A percentile compares a stretch with the other conserved stretches of the same genome.
Evolutionary conservation across 2,888 invertebrate genomes (phyloP).

Genomic region (Anodontia alba): DNA sequence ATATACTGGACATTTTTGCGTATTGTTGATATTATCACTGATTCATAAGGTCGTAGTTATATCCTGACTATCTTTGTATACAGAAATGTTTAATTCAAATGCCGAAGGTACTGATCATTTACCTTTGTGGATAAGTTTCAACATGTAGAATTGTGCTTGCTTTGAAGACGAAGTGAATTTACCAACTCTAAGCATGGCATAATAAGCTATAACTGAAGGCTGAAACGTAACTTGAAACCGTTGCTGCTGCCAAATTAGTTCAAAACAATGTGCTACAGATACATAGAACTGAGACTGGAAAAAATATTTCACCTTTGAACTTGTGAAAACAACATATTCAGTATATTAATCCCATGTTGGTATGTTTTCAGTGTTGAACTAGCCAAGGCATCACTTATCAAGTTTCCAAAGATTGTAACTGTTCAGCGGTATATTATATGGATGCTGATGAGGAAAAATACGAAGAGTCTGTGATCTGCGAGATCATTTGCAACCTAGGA

Average conservation of each 20-base stretch:
- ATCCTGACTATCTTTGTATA: background rate
- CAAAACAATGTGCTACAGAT: background rate
- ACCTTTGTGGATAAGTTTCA: background rate
- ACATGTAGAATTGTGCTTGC: background rate
- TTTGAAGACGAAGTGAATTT: background rate
- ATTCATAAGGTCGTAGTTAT: background rate
- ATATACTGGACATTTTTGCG: background rate
- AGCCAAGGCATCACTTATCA: background rate
- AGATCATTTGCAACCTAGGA: constrained; percentile 8
- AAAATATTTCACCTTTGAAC: background rate
- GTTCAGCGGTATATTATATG: background rate
- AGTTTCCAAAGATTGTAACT: background rate
- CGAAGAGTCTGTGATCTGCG: too few species aligned
- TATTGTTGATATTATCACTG: background rate
- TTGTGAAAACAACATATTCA: background rate
- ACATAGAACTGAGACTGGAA: background rate
- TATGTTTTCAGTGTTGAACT: background rate
- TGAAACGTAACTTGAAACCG: background rate
- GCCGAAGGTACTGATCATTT: background rate
- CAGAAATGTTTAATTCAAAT: background rate
- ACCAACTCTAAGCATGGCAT: background rate
- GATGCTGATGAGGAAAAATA: constrained; percentile 4
- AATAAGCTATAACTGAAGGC: background rate
- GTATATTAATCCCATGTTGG: background rate
- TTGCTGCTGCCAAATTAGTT: background rate